Percentiles rank a stretch among this genome's conserved stretches.
Conservation (phyloP, 2,797 vertebrate species). For the Poeciliopsis paucimaculata region DNA sequence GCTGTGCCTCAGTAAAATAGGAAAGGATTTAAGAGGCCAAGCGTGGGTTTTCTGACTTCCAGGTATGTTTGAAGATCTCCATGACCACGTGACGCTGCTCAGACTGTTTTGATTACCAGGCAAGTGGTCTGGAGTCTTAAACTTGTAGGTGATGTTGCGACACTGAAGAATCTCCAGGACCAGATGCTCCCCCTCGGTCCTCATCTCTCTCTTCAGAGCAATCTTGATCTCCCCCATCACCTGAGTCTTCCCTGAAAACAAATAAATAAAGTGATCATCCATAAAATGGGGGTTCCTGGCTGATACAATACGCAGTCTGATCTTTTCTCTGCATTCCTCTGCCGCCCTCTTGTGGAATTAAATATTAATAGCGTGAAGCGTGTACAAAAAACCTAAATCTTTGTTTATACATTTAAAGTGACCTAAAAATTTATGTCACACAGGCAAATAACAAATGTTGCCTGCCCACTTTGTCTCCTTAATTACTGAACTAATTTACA, state of each 20-base stretch:
- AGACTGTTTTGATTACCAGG: slow-evolving; percentile 82
- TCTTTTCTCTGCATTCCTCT: neutral
- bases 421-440: neutral
- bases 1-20: neutral
- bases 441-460: neutral
- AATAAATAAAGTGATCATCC: neutral
- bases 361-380: neutral
- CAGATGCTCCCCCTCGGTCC: slow-evolving; percentile 96
- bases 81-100: neutral
- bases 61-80: neutral
- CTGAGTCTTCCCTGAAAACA: slow-evolving; percentile 89
- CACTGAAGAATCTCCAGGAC: slow-evolving; percentile 98
- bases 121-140: slow-evolving; percentile 97
- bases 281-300: neutral
- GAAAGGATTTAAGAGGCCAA: neutral
- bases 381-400: neutral
- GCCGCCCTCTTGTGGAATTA: slow-evolving; percentile 48
- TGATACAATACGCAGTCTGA: neutral
- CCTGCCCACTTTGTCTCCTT: neutral
- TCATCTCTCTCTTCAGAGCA: slow-evolving; percentile 96
- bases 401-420: neutral
- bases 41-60: neutral
- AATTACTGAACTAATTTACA: neutral
- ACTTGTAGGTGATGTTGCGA: slow-evolving; percentile 99
- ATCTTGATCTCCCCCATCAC: slow-evolving; percentile 99